Percentiles rank a stretch among this genome's conserved stretches.
phyloP scores from a whole-genome alignment of 1,140 invertebrate genomes.

The Tetramorium simillimum region DNA sequence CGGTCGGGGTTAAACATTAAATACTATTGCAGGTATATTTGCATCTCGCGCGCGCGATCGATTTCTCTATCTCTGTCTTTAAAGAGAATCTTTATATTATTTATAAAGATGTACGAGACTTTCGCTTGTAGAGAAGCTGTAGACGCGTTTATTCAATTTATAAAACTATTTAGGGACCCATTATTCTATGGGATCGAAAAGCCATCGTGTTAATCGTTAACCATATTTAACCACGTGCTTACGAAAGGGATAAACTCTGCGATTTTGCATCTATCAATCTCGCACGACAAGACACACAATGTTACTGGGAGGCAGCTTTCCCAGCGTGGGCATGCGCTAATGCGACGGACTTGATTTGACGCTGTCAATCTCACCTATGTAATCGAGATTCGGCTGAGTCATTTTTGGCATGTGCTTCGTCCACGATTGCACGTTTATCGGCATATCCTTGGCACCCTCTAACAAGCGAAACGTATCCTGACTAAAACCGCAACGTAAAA shows the following conservation, averaged over 20 bases:
- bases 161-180: no score
- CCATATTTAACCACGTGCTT: no score
- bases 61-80: neutral
- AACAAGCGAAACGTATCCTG: slow-evolving; percentile 74
- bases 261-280: neutral
- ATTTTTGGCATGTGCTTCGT: slow-evolving; percentile 95
- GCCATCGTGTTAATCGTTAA: no score
- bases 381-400: slow-evolving; percentile 97
- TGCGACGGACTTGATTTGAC: neutral
- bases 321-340: slow-evolving; percentile 5
- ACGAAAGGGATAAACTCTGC: no score
- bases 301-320: neutral
- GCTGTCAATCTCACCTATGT: slow-evolving; percentile 88
- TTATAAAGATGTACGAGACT: neutral
- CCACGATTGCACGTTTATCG: slow-evolving; percentile 92
- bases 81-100: neutral
- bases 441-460: slow-evolving; percentile 90
- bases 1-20: neutral
- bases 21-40: neutral
- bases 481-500: neutral
- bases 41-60: neutral
- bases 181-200: no score
- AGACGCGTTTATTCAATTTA: no score
- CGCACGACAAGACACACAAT: neutral
- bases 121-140: neutral